Evolutionary conservation across 2,797 vertebrate species (phyloP), one percentile per base, ranked within the genome.

Genomic region (Trachops cirrhosus): DNA sequence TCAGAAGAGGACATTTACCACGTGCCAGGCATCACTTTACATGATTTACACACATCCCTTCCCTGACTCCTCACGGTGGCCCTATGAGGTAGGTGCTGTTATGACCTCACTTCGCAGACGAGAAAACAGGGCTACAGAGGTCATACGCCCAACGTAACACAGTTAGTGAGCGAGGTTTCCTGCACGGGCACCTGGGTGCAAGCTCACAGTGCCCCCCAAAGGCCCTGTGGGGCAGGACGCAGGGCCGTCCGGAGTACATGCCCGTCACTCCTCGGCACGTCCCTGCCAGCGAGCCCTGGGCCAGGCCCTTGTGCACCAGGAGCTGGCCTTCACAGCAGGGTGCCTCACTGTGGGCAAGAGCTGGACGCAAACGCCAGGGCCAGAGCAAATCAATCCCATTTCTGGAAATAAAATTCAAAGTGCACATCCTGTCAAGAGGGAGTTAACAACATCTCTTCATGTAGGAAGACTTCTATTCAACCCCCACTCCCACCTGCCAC

Each of bases 381-480:
- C 16, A 26, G 48, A 89, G 71, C 59, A 93, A 94, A 80, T 19
- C 16, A 0, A 90, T 0, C 12, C 24, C n/a, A 34, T 29, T 70
- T 86, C 70, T 75, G 39, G 21, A 91, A 85, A 39, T 54, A 89
- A 80, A 90, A 71, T 24, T 75, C 86, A 87, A 91, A 93, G 59
- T 22, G 75, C 18, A 48, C 29, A 37, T 32, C 50, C 41, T n/a
- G 18, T 46, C 44, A 21, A 54, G 37, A 46, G 8, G 34, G 1
- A 6, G 4, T 80, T 57, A 29, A 6, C 14, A 89, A 24, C 7
- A 6, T n/a, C 29, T 26, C 64, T 74, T 44, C 26, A 6, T 22
- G 70, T 9, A 84, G 39, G 41, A 93, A 62, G 16, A 21, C 84
- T 44, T 22, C 37, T n/a, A 54, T 3, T 89, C 70, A 44, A 48